Evolutionary conservation across 2,797 vertebrate species (phyloP).

Genomic region (Lagorchestes hirsutus): DNA sequence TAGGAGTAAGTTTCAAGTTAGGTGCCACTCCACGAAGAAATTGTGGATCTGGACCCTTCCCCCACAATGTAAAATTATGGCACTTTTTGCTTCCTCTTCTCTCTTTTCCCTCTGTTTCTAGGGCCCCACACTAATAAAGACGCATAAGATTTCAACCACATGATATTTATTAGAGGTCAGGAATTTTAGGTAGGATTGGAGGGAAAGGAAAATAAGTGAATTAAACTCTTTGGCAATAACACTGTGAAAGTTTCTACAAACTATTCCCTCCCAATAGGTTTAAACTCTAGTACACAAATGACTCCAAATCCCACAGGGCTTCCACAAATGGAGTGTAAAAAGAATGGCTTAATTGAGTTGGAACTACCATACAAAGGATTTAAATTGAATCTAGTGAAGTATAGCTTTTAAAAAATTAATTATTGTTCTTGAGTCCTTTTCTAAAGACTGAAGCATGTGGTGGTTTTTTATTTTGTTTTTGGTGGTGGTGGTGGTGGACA

Average conservation of each 20-base stretch:
- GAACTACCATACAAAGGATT: background rate
- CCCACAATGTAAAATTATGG: background rate
- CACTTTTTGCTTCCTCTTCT: background rate
- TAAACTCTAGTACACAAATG: background rate
- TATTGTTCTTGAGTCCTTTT: background rate
- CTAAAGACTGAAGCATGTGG: background rate
- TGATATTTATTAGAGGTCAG: background rate
- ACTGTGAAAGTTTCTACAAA: background rate
- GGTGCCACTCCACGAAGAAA: background rate
- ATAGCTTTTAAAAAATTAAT: slow-evolving; percentile 20
- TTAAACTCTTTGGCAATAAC: slow-evolving; percentile 6
- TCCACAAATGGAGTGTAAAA: slow-evolving; percentile 34
- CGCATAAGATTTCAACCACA: slow-evolving; percentile 10
- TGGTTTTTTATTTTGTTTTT: background rate
- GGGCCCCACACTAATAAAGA: background rate
- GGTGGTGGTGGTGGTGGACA: too few species aligned
- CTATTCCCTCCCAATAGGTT: background rate
- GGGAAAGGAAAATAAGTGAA: background rate
- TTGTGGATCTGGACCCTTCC: background rate
- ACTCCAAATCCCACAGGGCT: slow-evolving; percentile 6
- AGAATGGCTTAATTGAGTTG: slow-evolving; percentile 2
- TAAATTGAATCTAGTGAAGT: background rate
- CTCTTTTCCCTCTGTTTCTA: slow-evolving; percentile 25
- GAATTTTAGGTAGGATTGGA: background rate
- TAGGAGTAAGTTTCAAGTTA: background rate